A percentile compares a stretch with the other conserved stretches of the same genome.
Conservation (phyloP, 2,888 invertebrate species). For the Protonemura montana region DNA sequence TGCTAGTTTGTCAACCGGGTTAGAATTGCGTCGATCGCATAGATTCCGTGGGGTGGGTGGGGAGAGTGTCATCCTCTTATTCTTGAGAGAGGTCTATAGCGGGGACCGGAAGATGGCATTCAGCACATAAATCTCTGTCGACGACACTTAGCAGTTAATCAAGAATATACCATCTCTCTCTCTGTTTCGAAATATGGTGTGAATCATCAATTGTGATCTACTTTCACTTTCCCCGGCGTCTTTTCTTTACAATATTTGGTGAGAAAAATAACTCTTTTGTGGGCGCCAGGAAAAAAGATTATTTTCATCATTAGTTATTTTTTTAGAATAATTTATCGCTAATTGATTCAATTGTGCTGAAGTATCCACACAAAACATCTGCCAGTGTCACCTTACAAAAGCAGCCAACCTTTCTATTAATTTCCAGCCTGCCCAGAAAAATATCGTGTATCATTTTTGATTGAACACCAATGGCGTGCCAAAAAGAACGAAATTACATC, state of each 20-base stretch:
- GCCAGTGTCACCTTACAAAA: too few relatives aligned
- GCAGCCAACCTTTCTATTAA: too few relatives aligned
- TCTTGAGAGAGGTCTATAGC: not conserved
- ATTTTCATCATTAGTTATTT: not conserved
- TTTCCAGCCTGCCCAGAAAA: too few relatives aligned
- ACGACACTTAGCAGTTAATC: not conserved
- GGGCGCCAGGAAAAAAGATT: not conserved
- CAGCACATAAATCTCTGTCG: not conserved
- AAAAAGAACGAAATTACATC: too few relatives aligned
- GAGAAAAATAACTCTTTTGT: not conserved
- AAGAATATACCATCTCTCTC: not conserved
- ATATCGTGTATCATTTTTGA: too few relatives aligned
- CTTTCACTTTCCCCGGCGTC: not conserved
- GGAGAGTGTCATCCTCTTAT: not conserved
- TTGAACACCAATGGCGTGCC: too few relatives aligned
- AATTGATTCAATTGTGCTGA: not conserved
- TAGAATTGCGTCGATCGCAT: not conserved
- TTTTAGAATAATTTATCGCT: not conserved
- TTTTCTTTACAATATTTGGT: not conserved
- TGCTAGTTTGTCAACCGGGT: not conserved
- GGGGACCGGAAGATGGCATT: not conserved
- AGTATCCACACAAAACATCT: not conserved
- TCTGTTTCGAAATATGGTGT: not conserved
- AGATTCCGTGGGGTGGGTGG: too few relatives aligned
- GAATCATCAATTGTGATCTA: conserved; percentile 12